Base-by-base conservation (phyloP, 1,140 invertebrate genomes). In the Steinernema khuongi region DNA sequence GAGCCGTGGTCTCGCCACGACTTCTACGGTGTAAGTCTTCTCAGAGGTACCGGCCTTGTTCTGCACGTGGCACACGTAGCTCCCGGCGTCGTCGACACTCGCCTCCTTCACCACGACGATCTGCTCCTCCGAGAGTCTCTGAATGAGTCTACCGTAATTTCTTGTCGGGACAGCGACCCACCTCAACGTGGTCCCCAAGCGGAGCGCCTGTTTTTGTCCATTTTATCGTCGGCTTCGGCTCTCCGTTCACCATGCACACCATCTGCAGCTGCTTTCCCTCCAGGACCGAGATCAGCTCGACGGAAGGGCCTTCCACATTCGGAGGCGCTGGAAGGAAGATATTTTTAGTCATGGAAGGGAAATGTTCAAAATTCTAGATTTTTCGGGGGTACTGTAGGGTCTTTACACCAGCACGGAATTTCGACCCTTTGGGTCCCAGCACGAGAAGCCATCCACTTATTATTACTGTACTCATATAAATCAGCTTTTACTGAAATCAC, bases 341-440 rank as follows among this genome's bases (percentile, higher is more conserved):
- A 66, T 90, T 89, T 85, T 95, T 92, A 0, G 90, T 90, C 70
- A n/a, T n/a, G n/a, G n/a, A n/a, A n/a, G n/a, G n/a, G n/a, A n/a
- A n/a, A n/a, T n/a, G n/a, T n/a, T n/a, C n/a, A n/a, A n/a, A n/a
- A n/a, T n/a, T n/a, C n/a, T n/a, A n/a, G n/a, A n/a, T n/a, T n/a
- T n/a, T n/a, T n/a, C n/a, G n/a, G n/a, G n/a, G n/a, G n/a, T n/a
- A n/a, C n/a, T n/a, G n/a, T n/a, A n/a, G n/a, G n/a, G n/a, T n/a
- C n/a, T n/a, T n/a, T n/a, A n/a, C n/a, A n/a, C n/a, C n/a, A n/a
- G n/a, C n/a, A n/a, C n/a, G n/a, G n/a, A n/a, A n/a, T n/a, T n/a
- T n/a, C n/a, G n/a, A n/a, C n/a, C n/a, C n/a, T n/a, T n/a, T n/a
- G n/a, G n/a, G n/a, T n/a, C n/a, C n/a, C n/a, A n/a, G n/a, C n/a